Percentiles rank a stretch among this genome's conserved stretches.
Evolutionary conservation across 2,797 vertebrate species (phyloP).

Genomic region (Pipistrellus kuhlii): DNA sequence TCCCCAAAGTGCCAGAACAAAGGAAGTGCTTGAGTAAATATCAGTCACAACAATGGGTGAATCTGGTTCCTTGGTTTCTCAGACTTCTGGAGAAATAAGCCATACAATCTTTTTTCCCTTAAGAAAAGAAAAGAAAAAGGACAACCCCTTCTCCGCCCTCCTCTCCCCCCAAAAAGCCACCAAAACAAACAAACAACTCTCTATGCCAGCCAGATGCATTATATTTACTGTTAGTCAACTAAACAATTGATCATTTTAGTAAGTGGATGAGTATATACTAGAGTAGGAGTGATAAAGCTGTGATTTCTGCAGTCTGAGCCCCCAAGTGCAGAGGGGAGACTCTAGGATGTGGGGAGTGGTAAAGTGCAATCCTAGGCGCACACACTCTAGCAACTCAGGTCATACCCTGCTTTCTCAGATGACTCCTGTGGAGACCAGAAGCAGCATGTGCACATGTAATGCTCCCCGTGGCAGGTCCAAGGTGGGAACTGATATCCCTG

Average conservation of each 20-base stretch:
- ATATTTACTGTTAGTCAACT: not conserved
- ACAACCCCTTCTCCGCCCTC: too few relatives aligned
- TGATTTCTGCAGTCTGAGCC: too few relatives aligned
- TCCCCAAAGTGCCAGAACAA: not conserved
- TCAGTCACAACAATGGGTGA: not conserved
- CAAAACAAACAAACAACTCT: not conserved
- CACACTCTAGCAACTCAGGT: not conserved
- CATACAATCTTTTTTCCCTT: not conserved
- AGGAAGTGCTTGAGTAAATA: slow-evolving; percentile 26
- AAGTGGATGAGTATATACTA: not conserved
- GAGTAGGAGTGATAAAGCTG: too few relatives aligned
- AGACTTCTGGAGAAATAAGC: not conserved
- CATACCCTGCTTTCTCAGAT: not conserved
- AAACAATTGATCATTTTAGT: not conserved
- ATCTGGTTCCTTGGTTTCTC: not conserved
- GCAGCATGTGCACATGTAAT: not conserved
- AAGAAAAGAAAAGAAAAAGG: not conserved
- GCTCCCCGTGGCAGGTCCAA: not conserved
- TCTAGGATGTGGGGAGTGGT: not conserved
- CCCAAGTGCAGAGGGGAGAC: not conserved
- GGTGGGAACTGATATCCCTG: slow-evolving; percentile 87
- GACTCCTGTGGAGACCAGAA: not conserved
- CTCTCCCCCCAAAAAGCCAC: not conserved
- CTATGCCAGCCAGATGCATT: not conserved
- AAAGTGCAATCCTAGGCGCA: not conserved